These are phyloP conservation scores for Pedionomus torquatus DNA, from an alignment of 2,113 vertebrate genomes.

Conservation along the genomic window DNA sequence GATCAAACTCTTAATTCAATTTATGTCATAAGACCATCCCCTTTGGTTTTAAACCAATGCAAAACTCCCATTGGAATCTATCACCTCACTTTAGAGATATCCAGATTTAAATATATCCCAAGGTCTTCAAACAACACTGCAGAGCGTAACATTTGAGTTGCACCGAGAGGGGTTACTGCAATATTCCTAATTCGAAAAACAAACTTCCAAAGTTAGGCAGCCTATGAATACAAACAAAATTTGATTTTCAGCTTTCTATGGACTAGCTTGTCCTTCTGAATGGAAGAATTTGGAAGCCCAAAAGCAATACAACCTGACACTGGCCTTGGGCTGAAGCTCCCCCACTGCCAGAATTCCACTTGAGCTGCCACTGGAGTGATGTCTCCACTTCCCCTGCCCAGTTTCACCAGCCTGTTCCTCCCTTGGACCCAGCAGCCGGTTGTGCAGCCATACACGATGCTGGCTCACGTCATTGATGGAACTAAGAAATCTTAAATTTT, in stretches of 20 bases:
- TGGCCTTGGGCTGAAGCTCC: neutral
- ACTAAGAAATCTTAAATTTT: neutral
- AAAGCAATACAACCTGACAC: neutral
- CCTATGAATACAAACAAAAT: neutral
- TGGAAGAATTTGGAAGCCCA: neutral
- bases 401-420: neutral
- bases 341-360: neutral
- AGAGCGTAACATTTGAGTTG: neutral
- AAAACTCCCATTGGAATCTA: neutral
- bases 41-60: neutral
- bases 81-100: neutral
- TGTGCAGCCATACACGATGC: accelerated
- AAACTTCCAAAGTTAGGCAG: neutral
- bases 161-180: neutral
- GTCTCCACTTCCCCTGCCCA: neutral
- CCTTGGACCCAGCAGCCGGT: neutral
- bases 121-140: neutral
- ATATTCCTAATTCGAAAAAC: neutral
- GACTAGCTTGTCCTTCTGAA: neutral
- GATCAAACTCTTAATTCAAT: neutral
- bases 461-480: neutral
- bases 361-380: neutral
- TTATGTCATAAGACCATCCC: neutral
- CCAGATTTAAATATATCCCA: neutral
- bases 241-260: neutral